phyloP scores from a whole-genome alignment of 2,888 invertebrate species.

The Amphipyra tragopoginis region DNA sequence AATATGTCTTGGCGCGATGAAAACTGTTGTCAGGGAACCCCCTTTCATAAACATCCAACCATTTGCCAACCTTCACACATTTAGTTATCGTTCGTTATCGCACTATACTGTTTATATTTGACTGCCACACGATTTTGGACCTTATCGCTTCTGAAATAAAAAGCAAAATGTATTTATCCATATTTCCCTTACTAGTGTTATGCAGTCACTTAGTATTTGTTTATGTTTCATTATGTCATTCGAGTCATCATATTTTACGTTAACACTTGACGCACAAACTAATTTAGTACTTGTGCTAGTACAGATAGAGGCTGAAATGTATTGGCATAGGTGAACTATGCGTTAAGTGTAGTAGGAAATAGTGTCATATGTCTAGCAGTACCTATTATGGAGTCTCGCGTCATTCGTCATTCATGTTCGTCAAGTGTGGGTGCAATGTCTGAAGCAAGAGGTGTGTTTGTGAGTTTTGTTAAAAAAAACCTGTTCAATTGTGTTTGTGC shows the following conservation, averaged over 20 bases:
- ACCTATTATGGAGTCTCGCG: neutral
- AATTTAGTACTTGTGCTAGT: constrained; percentile 19
- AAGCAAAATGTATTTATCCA: constrained; percentile 6
- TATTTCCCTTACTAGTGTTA: constrained; percentile 3
- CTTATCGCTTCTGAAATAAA: constrained; percentile 7
- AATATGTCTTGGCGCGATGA: neutral
- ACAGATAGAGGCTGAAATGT: constrained; percentile 20
- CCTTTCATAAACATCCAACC: constrained; percentile 21
- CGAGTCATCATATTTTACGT: constrained; percentile 15
- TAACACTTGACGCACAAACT: constrained; percentile 4
- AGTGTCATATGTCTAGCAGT: constrained; percentile 8
- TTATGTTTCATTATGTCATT: constrained; percentile 16
- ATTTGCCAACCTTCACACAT: constrained; percentile 41
- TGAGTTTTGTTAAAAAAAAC: constrained; percentile 7
- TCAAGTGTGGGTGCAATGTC: constrained; percentile 44
- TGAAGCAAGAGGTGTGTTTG: constrained; percentile 47
- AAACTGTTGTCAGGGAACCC: constrained; percentile 31
- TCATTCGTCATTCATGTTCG: constrained; percentile 17
- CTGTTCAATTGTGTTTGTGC: constrained; percentile 10
- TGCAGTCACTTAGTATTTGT: constrained; percentile 11
- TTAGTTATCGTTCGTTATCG: constrained; percentile 44
- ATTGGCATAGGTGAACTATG: constrained; percentile 5
- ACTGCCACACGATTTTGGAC: constrained; percentile 31
- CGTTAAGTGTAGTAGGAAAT: constrained; percentile 7
- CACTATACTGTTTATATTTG: neutral